Percentiles rank a stretch among this genome's conserved stretches.
phyloP scores from a whole-genome alignment of 2,797 vertebrate species.

The Chaenodraco wilsoni region DNA sequence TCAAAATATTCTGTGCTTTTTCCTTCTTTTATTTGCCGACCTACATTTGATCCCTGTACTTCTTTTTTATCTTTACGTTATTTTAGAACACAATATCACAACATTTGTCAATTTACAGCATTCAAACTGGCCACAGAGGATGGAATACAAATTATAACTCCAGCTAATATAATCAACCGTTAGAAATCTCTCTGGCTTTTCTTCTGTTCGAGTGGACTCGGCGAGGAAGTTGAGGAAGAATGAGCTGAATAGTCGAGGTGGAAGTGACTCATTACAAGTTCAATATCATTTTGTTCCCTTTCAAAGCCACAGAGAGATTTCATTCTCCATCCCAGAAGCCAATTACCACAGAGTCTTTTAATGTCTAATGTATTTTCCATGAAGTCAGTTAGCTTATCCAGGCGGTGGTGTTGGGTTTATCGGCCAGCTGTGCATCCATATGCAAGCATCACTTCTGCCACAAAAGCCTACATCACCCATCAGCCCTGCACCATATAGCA shows the following conservation, averaged over 20 bases:
- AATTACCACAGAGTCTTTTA: slow-evolving; percentile 24
- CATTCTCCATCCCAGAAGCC: slow-evolving; percentile 29
- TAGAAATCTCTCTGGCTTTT: background rate
- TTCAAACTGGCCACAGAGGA: background rate
- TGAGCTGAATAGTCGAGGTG: slow-evolving; percentile 1
- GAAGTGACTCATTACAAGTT: slow-evolving; percentile 43
- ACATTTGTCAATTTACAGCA: background rate
- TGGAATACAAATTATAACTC: slow-evolving; percentile 19
- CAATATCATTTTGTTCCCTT: slow-evolving; percentile 1
- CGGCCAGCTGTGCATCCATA: slow-evolving; percentile 57
- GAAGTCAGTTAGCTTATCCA: slow-evolving; percentile 23
- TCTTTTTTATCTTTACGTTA: background rate
- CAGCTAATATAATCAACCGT: slow-evolving; percentile 5
- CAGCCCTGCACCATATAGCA: slow-evolving; percentile 31
- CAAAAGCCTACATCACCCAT: slow-evolving; percentile 37
- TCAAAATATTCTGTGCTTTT: background rate
- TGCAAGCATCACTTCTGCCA: slow-evolving; percentile 35
- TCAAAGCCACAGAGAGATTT: slow-evolving; percentile 17
- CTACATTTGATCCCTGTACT: background rate
- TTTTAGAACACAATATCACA: slow-evolving; percentile 8
- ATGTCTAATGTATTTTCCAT: slow-evolving; percentile 34
- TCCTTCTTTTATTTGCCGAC: background rate
- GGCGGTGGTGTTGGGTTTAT: slow-evolving; percentile 14
- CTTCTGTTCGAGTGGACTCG: background rate
- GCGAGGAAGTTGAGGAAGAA: slow-evolving; percentile 13